Base-by-base conservation (phyloP, 2,113 vertebrate species). In the Pontoporia blainvillei region DNA sequence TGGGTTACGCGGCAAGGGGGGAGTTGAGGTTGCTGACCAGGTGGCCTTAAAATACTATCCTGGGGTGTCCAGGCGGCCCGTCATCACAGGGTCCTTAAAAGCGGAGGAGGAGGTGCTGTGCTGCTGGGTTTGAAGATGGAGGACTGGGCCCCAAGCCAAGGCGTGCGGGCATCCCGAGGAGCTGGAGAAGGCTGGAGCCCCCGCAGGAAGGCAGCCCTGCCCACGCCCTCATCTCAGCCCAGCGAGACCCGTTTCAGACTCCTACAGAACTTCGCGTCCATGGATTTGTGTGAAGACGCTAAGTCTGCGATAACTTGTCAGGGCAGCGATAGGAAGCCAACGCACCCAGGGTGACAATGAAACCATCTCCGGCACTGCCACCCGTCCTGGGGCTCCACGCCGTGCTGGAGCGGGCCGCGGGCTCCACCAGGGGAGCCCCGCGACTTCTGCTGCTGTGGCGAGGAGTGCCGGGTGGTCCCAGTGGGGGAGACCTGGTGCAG, bases 31-130 rank as follows among this genome's bases (percentile, higher is more conserved):
- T 18, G 34, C 73, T 39, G 18, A 54, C 54, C 54, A 7, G 6
- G 13, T 39, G 36, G n/a, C 46, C 71, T 36, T 64, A 17, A 59
- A 84, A 27, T 21, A 6, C 34, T 8, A 10, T 4, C 36, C 67
- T 46, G 86, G n/a, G 29, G 62, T 21, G 20, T 7, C 14, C 9
- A 6, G 64, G 25, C 5, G 49, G 17, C 34, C 67, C 4, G 0
- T 34, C 0, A 3, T 13, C 62, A 36, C 36, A 0, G 1, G 31
- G 39, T 2, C 66, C 67, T 23, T 15, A 2, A 20, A 52, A 0
- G 23, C 36, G 36, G 76, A 27, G 8, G 69, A 18, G 31, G 69
- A 5, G 36, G 49, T 0, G 8, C 87, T 18, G 4, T 0, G 3
- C 20, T 5, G 59, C 36, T n/a, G 3, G 18, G 17, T 2, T 8